Percentiles rank a stretch among this genome's conserved stretches.
Evolutionary conservation across 1,140 invertebrate genomes (phyloP).

Genomic region (Zelostemma sp.): DNA sequence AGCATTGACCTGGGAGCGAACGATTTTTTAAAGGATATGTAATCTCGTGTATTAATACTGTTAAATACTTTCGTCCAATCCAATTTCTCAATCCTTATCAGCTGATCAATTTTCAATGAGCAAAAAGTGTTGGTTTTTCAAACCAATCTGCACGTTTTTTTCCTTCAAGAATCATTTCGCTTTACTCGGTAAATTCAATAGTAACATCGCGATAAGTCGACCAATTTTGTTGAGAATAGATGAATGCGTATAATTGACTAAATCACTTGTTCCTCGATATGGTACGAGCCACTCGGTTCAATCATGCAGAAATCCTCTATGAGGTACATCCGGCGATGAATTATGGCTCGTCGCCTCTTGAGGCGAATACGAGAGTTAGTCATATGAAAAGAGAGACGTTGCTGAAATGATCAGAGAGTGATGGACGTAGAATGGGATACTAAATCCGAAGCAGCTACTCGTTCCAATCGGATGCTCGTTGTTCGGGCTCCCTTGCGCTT

Average conservation of each 20-base stretch:
- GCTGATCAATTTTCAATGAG: too few species aligned
- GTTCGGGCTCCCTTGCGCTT: constrained; percentile 19
- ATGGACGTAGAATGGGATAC: constrained; percentile 12
- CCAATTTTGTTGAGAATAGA: neutral
- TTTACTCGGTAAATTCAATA: too few species aligned
- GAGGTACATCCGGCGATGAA: constrained; percentile 38
- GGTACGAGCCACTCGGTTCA: constrained; percentile 3
- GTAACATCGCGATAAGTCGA: too few species aligned
- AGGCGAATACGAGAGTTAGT: constrained; percentile 26
- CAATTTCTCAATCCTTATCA: too few species aligned
- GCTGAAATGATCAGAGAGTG: neutral
- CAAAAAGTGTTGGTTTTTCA: too few species aligned
- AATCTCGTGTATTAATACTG: too few species aligned
- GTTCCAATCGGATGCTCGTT: constrained; percentile 44
- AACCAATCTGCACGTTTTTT: too few species aligned
- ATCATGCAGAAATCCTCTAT: constrained; percentile 38
- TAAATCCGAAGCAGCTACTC: constrained; percentile 19
- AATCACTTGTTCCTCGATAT: constrained; percentile 1
- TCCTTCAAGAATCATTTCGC: too few species aligned
- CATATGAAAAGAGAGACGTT: constrained; percentile 27
- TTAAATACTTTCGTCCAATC: too few species aligned
- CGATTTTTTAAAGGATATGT: too few species aligned
- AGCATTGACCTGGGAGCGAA: too few species aligned
- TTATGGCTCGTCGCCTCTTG: constrained; percentile 46
- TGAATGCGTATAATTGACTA: constrained; percentile 5